Conservation (phyloP, 2,797 vertebrate species). For the Aldrovandia affinis region DNA sequence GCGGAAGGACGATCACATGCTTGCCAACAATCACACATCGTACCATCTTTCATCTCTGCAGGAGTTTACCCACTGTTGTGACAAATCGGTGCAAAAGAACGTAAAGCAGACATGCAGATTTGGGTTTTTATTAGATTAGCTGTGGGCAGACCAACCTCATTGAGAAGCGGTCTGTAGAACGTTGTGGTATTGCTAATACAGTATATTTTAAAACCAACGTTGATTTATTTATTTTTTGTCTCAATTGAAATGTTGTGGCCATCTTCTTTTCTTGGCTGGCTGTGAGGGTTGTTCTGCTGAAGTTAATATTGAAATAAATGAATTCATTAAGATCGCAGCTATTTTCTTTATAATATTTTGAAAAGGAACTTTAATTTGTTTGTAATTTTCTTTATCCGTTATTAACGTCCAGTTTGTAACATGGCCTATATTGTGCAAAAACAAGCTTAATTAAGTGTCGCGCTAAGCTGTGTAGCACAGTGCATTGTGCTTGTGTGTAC, state of each 20-base stretch:
- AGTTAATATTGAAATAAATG: conserved; percentile 10
- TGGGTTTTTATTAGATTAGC: not conserved
- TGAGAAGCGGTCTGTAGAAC: not conserved
- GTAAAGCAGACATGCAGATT: not conserved
- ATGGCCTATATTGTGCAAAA: not conserved
- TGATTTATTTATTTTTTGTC: not conserved
- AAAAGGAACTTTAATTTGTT: conserved; percentile 15
- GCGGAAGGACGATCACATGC: not conserved
- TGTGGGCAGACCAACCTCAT: not conserved
- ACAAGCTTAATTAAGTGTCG: not conserved
- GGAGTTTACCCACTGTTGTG: not conserved
- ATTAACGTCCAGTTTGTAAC: not conserved
- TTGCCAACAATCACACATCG: not conserved
- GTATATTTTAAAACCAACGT: not conserved
- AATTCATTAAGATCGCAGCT: not conserved
- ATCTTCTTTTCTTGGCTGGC: no score
- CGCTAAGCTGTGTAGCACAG: no score
- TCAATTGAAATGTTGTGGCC: not conserved
- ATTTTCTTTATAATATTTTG: conserved; percentile 9
- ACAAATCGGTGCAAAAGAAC: not conserved
- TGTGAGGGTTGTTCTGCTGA: not conserved
- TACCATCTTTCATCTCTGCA: not conserved
- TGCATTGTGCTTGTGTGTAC: no score
- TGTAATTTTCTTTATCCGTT: not conserved
- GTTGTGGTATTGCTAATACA: not conserved